Base-by-base conservation (phyloP, 1,140 invertebrate genomes). In the Laupala kohalensis region DNA sequence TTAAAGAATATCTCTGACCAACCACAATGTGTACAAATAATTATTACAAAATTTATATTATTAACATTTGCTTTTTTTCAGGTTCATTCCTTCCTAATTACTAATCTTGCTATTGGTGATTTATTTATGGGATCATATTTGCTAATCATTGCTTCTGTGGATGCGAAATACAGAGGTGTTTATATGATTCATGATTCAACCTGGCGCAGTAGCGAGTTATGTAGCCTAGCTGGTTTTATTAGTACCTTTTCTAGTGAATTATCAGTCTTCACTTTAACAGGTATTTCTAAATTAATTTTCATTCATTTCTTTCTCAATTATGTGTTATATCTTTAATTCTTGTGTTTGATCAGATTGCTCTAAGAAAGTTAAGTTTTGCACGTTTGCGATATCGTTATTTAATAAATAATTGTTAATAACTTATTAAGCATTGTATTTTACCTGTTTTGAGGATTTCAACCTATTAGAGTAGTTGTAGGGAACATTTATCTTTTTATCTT, bases 21-120 rank as follows among this genome's bases (percentile, higher is more conserved):
- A n/a, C n/a, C n/a, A n/a, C n/a, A n/a, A n/a, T n/a, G n/a, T n/a
- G n/a, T n/a, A n/a, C n/a, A n/a, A n/a, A n/a, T n/a, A n/a, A n/a
- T n/a, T n/a, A n/a, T n/a, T n/a, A n/a, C n/a, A n/a, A n/a, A n/a
- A n/a, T n/a, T n/a, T n/a, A n/a, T n/a, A n/a, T n/a, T n/a, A n/a
- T n/a, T n/a, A n/a, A 53, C 4, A 53, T 53, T 53, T 53, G 37
- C 37, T 64, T 27, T n/a, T 65, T 71, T 24, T 3, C 64, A 85
- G 83, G 82, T 84, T 0, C 84, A 86, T 77, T 84, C 84, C 0
- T 84, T 86, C 76, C 79, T 86, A 6, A 85, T 85, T n/a, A 82
- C 82, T 6, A 86, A 86, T 75, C 77, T 86, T 64, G 84, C 83
- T 0, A 75, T 85, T 25, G 84, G 82, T 6, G 85, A 86, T 75